Evolutionary conservation across 1,140 invertebrate species (phyloP).

Genomic region (Eupristina koningsbergeri): DNA sequence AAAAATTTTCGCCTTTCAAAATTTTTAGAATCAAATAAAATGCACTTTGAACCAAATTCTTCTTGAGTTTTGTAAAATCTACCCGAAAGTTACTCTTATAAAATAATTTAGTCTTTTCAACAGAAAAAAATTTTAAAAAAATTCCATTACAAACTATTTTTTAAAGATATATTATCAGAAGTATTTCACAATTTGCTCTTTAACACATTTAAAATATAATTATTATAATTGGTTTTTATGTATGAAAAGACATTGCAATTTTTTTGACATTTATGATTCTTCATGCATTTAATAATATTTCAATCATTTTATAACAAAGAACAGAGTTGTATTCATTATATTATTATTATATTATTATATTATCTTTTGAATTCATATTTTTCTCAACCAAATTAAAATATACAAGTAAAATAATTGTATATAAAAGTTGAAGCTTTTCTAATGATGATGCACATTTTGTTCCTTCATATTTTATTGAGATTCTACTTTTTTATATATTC

Average conservation of each 20-base stretch:
- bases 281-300: neutral
- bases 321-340: too few relatives aligned
- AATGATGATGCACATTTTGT: neutral
- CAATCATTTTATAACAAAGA: neutral
- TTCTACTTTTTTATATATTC: neutral
- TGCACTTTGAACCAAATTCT: neutral
- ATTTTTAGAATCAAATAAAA: neutral
- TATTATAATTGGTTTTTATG: too few relatives aligned
- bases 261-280: neutral
- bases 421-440: too few relatives aligned
- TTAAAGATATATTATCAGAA: neutral
- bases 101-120: slow-evolving; percentile 5
- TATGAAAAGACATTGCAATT: neutral
- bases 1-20: neutral
- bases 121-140: neutral
- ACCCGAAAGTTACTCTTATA: neutral
- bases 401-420: too few relatives aligned
- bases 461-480: neutral
- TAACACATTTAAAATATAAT: too few relatives aligned
- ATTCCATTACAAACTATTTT: neutral
- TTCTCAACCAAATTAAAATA: too few relatives aligned
- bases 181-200: too few relatives aligned
- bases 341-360: too few relatives aligned
- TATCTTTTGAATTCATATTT: neutral
- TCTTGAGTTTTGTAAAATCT: slow-evolving; percentile 1